These are phyloP conservation scores for Malurus splendens DNA, from an alignment of 2,797 vertebrate genomes.

Conservation along the genomic window DNA sequence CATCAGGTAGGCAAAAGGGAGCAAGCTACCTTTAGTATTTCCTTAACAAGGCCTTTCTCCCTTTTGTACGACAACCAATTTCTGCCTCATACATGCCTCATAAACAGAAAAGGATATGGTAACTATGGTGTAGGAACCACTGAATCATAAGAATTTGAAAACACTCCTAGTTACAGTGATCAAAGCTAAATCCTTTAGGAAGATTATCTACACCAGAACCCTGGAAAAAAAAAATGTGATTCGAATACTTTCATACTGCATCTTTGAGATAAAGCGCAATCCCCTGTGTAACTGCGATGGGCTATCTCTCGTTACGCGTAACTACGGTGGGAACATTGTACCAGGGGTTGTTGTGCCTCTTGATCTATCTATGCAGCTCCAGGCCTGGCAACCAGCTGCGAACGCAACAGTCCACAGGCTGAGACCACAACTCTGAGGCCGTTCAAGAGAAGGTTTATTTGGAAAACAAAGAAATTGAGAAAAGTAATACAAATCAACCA, in stretches of 20 bases:
- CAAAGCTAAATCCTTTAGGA: slow-evolving; percentile 79
- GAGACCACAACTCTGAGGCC: neutral
- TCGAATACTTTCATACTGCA: slow-evolving; percentile 45
- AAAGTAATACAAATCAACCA: neutral
- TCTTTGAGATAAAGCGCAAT: slow-evolving; percentile 22
- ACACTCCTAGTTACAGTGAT: slow-evolving; percentile 64
- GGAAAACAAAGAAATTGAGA: neutral
- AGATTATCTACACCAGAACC: slow-evolving; percentile 76
- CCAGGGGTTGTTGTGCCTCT: neutral
- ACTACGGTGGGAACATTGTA: neutral
- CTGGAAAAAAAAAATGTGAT: slow-evolving; percentile 57
- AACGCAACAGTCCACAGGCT: neutral
- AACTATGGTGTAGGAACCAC: slow-evolving; percentile 41
- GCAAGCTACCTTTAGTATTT: neutral
- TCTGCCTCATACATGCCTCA: neutral
- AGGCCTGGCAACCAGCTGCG: slow-evolving; percentile 13
- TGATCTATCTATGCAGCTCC: neutral
- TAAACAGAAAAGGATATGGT: neutral
- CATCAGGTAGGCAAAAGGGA: too few relatives aligned
- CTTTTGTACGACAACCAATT: neutral
- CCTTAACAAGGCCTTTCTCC: neutral
- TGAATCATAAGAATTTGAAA: slow-evolving; percentile 65
- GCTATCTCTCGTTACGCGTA: neutral
- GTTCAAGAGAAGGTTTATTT: neutral
- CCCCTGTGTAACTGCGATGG: neutral